These are phyloP conservation scores for Eristalis tenax DNA, from an alignment of 2,888 invertebrate species.

Conservation along the genomic window DNA sequence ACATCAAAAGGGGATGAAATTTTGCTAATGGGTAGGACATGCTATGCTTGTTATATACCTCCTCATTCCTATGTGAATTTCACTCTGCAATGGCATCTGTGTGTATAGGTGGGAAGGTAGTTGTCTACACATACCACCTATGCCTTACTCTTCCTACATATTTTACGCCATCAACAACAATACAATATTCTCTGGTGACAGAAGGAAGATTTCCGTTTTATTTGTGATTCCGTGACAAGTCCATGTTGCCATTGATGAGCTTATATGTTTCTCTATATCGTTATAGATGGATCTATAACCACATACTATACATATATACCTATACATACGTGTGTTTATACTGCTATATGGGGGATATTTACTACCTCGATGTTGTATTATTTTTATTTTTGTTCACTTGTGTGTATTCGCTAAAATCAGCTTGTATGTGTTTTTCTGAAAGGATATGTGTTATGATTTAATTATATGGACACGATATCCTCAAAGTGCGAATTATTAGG, in stretches of 20 bases:
- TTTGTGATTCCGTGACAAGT: constrained; percentile 72
- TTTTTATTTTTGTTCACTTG: constrained; percentile 51
- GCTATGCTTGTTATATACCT: constrained; percentile 71
- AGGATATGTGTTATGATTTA: constrained; percentile 66
- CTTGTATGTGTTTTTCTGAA: constrained; percentile 25
- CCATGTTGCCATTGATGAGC: constrained; percentile 71
- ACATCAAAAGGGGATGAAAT: constrained; percentile 74
- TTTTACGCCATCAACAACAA: constrained; percentile 69
- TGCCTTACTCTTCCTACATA: constrained; percentile 67
- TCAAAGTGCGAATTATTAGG: constrained; percentile 55
- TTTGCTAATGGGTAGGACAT: constrained; percentile 71
- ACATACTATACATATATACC: background rate
- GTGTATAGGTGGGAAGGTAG: constrained; percentile 63
- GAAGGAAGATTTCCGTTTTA: constrained; percentile 71
- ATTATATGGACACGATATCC: constrained; percentile 52
- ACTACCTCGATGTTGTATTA: constrained; percentile 62
- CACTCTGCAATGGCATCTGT: constrained; percentile 63
- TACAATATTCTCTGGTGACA: constrained; percentile 70
- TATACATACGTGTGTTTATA: constrained; percentile 7
- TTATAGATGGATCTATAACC: constrained; percentile 25
- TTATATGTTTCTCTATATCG: constrained; percentile 64
- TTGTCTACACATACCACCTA: constrained; percentile 67
- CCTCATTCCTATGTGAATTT: constrained; percentile 67
- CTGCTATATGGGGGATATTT: constrained; percentile 54
- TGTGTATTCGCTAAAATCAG: constrained; percentile 37